Base-by-base conservation (phyloP, 2,888 invertebrate species). In the Romanomermis culicivorax region DNA sequence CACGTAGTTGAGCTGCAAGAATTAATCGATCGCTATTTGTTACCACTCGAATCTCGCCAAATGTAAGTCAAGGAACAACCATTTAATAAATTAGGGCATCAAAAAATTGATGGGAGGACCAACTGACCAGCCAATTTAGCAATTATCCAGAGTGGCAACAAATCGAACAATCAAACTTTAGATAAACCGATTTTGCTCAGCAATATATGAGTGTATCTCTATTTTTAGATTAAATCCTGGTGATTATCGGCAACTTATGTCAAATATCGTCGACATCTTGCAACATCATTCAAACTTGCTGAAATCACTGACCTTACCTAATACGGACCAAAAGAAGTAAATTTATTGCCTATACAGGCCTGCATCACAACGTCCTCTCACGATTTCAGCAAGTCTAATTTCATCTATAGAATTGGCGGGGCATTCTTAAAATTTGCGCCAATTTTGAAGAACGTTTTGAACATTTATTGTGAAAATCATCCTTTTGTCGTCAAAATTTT, bases 401-500 rank as follows among this genome's bases (percentile, higher is more conserved):
- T n/a, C n/a, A 81, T 60, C 76, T 86, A 89, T 70, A 77, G 85
- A 63, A 82, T 88, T 23, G 97, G 97, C 1, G 86, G 85, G 62
- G 74, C 89, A 14, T 91, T 95, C 70, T 73, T 97, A 57, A 81
- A 81, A 57, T 80, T 70, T 50, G 76, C 75, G 11, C 67, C 71
- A 4, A 66, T 66, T 51, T 59, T 76, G 45, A 87, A 89, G 72
- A 74, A 77, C 60, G 80, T 87, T 14, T 87, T 93, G 70, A 80
- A 82, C 65, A 76, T 77, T 17, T 97, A 95, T 71, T 93, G 93
- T 72, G 79, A 81, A 55, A 80, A 85, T 61, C 95, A 97, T 77
- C 95, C 95, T 0, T 79, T 80, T 71, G 91, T 91, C 60, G 89
- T 89, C 50, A 83, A 84, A 67, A 80, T 93, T 63, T 77, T 97